Evolutionary conservation across 2,888 invertebrate genomes (phyloP).

Genomic region (Philaethria dido): DNA sequence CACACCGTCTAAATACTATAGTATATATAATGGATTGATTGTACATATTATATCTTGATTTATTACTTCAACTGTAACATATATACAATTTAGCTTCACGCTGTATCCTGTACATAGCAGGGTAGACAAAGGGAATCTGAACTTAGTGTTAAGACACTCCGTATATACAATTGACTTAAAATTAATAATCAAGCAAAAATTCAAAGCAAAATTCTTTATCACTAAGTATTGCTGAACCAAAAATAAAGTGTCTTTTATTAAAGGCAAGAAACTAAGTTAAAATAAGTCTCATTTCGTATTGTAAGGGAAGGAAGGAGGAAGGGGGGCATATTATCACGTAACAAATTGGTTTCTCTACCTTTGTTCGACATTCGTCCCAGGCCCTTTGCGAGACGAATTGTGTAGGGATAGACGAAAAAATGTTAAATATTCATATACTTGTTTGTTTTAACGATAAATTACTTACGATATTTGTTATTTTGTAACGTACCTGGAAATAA

Average conservation of each 20-base stretch:
- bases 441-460: background rate
- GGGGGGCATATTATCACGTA: conserved; percentile 81
- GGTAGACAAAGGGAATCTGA: too few relatives aligned
- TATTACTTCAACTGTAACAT: too few relatives aligned
- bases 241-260: conserved; percentile 53
- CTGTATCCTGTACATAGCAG: too few relatives aligned
- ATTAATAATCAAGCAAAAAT: too few relatives aligned
- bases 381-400: conserved; percentile 64
- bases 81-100: too few relatives aligned
- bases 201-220: too few relatives aligned
- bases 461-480: background rate
- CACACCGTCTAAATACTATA: too few relatives aligned
- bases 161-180: too few relatives aligned
- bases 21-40: too few relatives aligned
- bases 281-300: conserved; percentile 66
- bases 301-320: conserved; percentile 53
- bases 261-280: conserved; percentile 54
- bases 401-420: conserved; percentile 59
- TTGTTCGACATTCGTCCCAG: conserved; percentile 71
- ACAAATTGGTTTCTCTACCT: conserved; percentile 83
- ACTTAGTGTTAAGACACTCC: too few relatives aligned
- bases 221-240: conserved; percentile 34
- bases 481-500: background rate
- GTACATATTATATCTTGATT: too few relatives aligned
- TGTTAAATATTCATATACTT: background rate